A percentile compares a stretch with the other conserved stretches of the same genome.
Conservation (phyloP, 2,797 vertebrate genomes). For the Sebastolobus altivelis region DNA sequence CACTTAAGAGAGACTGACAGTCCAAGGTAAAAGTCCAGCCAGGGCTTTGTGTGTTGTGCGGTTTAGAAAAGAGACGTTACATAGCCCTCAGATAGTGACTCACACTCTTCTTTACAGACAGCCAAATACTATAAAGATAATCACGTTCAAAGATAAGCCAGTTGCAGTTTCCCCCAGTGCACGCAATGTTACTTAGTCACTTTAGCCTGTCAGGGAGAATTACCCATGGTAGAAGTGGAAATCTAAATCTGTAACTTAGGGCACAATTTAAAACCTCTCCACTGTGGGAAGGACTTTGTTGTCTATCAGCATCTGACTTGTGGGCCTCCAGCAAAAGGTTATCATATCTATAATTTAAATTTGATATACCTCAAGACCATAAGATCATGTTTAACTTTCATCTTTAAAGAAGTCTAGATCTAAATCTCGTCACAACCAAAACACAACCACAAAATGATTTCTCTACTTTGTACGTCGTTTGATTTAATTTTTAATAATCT, state of each 20-base stretch:
- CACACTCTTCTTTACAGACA: conserved; percentile 77
- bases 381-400: conserved; percentile 42
- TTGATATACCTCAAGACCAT: conserved; percentile 49
- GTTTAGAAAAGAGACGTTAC: conserved; percentile 63
- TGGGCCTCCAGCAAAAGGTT: conserved; percentile 65
- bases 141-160: conserved; percentile 84
- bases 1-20: conserved; percentile 38
- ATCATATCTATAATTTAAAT: conserved; percentile 64
- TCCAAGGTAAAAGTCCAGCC: conserved; percentile 51
- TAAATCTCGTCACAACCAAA: conserved; percentile 24
- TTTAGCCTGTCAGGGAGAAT: conserved; percentile 82
- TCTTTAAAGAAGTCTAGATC: conserved; percentile 38
- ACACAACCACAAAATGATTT: conserved; percentile 14
- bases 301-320: conserved; percentile 70
- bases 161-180: conserved; percentile 72
- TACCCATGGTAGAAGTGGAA: conserved; percentile 74
- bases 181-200: conserved; percentile 81
- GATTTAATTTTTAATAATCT: conserved; percentile 37
- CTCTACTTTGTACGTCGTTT: conserved; percentile 15
- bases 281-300: conserved; percentile 48
- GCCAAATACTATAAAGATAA: conserved; percentile 85
- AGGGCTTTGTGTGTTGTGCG: conserved; percentile 50
- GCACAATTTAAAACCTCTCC: conserved; percentile 70
- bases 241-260: conserved; percentile 80
- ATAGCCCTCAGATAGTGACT: conserved; percentile 81